Evolutionary conservation across 2,113 vertebrate species (phyloP), one percentile per base, ranked within the genome.

Genomic region (Nesospiza acunhae): DNA sequence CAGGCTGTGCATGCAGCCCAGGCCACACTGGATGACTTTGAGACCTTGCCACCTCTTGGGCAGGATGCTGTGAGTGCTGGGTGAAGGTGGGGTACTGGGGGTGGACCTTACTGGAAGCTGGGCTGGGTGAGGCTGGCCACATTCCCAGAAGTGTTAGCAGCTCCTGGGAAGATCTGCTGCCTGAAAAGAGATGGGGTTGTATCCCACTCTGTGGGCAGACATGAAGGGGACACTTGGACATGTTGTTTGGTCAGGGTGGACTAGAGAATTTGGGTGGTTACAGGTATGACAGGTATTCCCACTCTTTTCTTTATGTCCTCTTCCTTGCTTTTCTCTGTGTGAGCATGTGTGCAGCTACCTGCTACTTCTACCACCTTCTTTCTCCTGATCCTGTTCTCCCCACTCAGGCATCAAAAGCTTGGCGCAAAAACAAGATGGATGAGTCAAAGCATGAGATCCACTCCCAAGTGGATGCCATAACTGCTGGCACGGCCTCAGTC

Each of bases 361-460:
- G 64, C 13, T n/a, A 42, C 39, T 14, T 69, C 30, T 66, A 1
- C n/a, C 35, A 60, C 6, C 22, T 27, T 46, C 16, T 91, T 27
- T 46, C 16, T 91, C 11, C 66, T 94, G 41, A 90, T 47, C 20
- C 27, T 24, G 11, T 77, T 95, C 28, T 77, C 21, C 23, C 39
- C 6, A 62, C 80, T 77, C 90, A 99, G 99, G 99, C 99, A 63
- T 99, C 99, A 44, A 99, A 99, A 98, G 99, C 99, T 28, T 99
- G 99, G 99, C 98, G 99, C 46, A 99, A 99, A 93, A 99, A 99
- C 98, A 99, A 99, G 97, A 99, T 99, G 99, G 99, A 99, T 50
- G 99, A 99, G 93, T 99, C 99, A 2, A 99, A 99, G 93, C 99
- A 99, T 27, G 99, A 99, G 98, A 99, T 99, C 96, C 99, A 99